Evolutionary conservation across 2,797 vertebrate species (phyloP).

Genomic region (Falco naumanni): DNA sequence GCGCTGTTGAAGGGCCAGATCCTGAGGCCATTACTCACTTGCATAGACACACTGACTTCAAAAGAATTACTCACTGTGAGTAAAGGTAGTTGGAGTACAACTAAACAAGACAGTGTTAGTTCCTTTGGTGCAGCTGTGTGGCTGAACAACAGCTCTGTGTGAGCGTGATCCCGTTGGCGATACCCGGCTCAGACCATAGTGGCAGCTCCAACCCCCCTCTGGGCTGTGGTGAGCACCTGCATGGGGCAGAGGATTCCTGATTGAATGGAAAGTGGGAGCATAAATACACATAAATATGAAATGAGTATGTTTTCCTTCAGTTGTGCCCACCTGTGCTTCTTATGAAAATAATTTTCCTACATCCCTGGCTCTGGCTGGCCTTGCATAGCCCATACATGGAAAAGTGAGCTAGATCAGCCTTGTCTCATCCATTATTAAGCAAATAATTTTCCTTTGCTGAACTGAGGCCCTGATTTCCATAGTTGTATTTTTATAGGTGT

Average conservation of each 20-base stretch:
- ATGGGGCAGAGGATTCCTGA: not conserved
- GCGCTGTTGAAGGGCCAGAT: slow-evolving; percentile 52
- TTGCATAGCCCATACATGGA: not conserved
- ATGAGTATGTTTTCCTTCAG: not conserved
- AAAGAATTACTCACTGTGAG: slow-evolving; percentile 47
- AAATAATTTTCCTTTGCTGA: not conserved
- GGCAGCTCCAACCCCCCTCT: not conserved
- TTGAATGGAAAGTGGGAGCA: not conserved
- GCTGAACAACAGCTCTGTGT: not conserved
- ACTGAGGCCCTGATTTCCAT: not conserved
- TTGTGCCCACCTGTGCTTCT: not conserved
- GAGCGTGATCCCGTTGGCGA: not conserved
- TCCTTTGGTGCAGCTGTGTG: not conserved
- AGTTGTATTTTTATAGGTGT: not conserved
- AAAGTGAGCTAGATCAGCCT: not conserved
- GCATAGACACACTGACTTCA: slow-evolving; percentile 54
- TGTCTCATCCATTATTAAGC: not conserved
- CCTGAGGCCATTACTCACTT: slow-evolving; percentile 60
- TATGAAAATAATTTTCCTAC: not conserved
- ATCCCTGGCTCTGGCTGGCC: not conserved
- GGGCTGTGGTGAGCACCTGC: not conserved
- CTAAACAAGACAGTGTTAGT: slow-evolving; percentile 16
- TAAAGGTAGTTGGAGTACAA: slow-evolving; percentile 20
- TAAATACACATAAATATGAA: not conserved
- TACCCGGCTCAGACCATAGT: not conserved